These are phyloP conservation scores for Danaus melanippus DNA, from an alignment of 1,140 invertebrate species.

Conservation along the genomic window DNA sequence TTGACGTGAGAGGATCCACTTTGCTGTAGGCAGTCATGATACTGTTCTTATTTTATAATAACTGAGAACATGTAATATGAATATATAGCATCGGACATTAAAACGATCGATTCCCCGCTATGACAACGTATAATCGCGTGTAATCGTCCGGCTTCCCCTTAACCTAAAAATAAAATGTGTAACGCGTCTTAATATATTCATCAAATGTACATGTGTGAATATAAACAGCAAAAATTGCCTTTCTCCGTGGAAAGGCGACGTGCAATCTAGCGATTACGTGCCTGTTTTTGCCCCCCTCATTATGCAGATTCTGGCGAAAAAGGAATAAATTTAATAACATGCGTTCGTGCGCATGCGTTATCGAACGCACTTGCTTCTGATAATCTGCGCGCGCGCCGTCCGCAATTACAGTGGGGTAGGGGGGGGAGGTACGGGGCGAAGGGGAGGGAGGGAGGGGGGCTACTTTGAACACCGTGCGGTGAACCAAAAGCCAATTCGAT, in stretches of 20 bases:
- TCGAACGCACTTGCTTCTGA: conserved; percentile 67
- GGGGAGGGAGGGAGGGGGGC: conserved; percentile 9
- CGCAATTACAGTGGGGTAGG: conserved; percentile 39
- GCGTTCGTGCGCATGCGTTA: conserved; percentile 65
- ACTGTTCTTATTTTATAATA: conserved; percentile 33
- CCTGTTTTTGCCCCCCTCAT: conserved; percentile 61
- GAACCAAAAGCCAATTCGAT: conserved; percentile 33
- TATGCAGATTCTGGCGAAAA: conserved; percentile 68
- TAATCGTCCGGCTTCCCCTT: conserved; percentile 35
- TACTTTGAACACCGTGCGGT: conserved; percentile 10
- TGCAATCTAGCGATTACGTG: conserved; percentile 60
- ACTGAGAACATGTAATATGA: conserved; percentile 3
- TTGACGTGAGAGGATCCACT: conserved; percentile 34
- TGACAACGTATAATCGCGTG: conserved; percentile 39
- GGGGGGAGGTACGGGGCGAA: conserved; percentile 4
- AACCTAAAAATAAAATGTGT: conserved; percentile 32
- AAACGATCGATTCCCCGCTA: conserved; percentile 29
- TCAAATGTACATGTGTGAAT: conserved; percentile 32
- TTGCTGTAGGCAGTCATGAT: conserved; percentile 37
- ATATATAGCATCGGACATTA: conserved; percentile 9
- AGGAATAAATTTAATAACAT: conserved; percentile 69
- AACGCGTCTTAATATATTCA: conserved; percentile 46
- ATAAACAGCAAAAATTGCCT: conserved; percentile 46
- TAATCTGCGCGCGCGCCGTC: conserved; percentile 60
- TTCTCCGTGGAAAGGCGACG: conserved; percentile 48